Evolutionary conservation across 2,797 vertebrate species (phyloP), one percentile per base, ranked within the genome.

Genomic region (Rousettus madagascariensis): DNA sequence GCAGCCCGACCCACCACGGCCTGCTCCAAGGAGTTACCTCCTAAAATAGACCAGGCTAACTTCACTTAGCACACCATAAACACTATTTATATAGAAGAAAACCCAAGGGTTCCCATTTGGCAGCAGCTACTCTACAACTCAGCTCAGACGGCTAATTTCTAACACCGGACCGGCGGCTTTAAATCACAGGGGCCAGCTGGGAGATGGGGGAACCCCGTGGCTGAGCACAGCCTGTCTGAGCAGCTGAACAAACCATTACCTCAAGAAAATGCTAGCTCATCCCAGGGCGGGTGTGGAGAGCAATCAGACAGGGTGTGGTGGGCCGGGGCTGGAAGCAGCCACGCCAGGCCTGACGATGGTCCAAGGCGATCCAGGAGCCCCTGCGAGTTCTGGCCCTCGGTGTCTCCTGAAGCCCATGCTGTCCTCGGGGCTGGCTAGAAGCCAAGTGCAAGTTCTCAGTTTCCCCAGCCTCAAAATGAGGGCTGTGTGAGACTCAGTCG

Each of bases 11-110:
- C 53, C 66, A 36, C 72, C 57, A 10, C 0, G 3, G 79, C 41
- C 71, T 28, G 55, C 78, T 91, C 43, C 19, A 65, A 19, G 46
- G 66, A 93, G 65, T 41, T 51, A 86, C 61, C 94, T 78, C 92
- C 79, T 53, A 87, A 95, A 96, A 94, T 92, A 93, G 86, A 91
- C 86, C 1, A 59, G 36, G 69, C 69, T 79, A 63, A 93, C 80
- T 95, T 66, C 59, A 71, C 68, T 30, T 10, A 66, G 94, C 77
- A 97, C 51, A 59, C 86, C 75, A 59, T 63, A 68, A 41, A 94
- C 89, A 68, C 95, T 90, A 0, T 33, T 33, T 38, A 65, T 53
- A 88, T 87, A 96, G 95, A 71, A 75, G 92, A 77, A 95, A 79
- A 12, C 61, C 86, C 38, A 3, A 38, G 33, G 90, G 38, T 51